These are phyloP conservation scores for Crotophaga sulcirostris DNA, from an alignment of 2,113 vertebrate genomes.

Conservation along the genomic window DNA sequence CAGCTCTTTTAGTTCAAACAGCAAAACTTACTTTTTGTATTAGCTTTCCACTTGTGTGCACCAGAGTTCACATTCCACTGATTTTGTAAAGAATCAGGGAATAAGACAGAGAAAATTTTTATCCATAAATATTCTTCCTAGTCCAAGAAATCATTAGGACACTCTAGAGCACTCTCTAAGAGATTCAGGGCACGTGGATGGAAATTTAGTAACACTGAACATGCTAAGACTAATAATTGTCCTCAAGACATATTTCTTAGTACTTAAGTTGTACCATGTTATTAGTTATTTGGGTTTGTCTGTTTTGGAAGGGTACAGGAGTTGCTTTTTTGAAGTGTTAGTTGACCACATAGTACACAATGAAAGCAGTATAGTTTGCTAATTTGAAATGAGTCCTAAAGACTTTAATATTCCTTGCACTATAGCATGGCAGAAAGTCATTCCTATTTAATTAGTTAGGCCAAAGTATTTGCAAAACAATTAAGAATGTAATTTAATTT, in stretches of 20 bases:
- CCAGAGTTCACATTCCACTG: neutral
- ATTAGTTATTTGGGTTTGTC: neutral
- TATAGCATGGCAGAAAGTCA: conserved; percentile 67
- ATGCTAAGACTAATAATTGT: neutral
- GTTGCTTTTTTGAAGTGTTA: conserved; percentile 1
- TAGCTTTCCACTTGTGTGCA: neutral
- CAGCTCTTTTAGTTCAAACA: neutral
- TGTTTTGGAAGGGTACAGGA: neutral
- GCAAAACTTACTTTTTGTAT: neutral
- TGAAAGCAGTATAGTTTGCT: conserved; percentile 68
- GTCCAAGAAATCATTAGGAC: neutral
- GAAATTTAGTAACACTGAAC: neutral
- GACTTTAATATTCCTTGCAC: conserved; percentile 76
- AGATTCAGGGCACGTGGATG: neutral
- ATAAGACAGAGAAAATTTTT: neutral
- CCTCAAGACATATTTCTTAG: neutral
- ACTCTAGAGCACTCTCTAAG: neutral
- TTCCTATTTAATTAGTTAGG: conserved; percentile 82
- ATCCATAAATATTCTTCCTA: neutral
- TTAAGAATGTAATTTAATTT: conserved; percentile 82
- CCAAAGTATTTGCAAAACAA: conserved; percentile 81
- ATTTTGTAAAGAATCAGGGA: neutral
- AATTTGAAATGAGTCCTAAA: conserved; percentile 75
- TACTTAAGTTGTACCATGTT: neutral
- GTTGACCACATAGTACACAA: conserved; percentile 43